phyloP scores from a whole-genome alignment of 2,888 invertebrate species.

The Geotrupes spiniger region DNA sequence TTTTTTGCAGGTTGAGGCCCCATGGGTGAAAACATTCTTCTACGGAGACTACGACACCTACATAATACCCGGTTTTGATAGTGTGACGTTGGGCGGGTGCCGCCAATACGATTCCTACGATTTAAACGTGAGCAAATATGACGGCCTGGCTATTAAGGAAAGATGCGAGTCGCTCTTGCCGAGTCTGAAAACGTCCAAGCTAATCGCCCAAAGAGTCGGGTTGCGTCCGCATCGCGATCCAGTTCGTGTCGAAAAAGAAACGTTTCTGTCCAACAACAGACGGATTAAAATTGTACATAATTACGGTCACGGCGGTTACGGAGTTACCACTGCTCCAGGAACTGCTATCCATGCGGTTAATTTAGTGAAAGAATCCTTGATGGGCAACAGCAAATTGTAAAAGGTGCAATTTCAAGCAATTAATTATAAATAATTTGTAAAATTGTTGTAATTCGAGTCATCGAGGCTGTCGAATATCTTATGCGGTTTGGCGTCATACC shows the following conservation, averaged over 20 bases:
- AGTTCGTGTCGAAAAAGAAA: constrained; percentile 70
- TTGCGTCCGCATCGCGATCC: constrained; percentile 77
- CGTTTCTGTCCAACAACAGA: constrained; percentile 44
- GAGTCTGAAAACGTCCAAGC: constrained; percentile 57
- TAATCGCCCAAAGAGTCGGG: constrained; percentile 69
- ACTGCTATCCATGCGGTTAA: constrained; percentile 75
- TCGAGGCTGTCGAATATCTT: too few species aligned
- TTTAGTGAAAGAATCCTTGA: constrained; percentile 59
- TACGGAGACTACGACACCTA: constrained; percentile 86
- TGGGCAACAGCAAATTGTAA: constrained; percentile 44
- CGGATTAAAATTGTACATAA: constrained; percentile 77
- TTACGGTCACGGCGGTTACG: constrained; percentile 94
- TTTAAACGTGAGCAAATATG: constrained; percentile 63
- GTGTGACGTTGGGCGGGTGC: constrained; percentile 81
- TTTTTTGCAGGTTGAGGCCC: constrained; percentile 65
- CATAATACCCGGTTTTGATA: constrained; percentile 72
- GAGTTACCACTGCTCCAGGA: constrained; percentile 86
- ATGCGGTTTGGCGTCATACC: too few species aligned
- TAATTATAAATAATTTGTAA: too few species aligned
- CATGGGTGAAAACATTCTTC: constrained; percentile 87
- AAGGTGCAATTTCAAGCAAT: too few species aligned
- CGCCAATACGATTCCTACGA: constrained; percentile 80
- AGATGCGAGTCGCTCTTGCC: constrained; percentile 77
- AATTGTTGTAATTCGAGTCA: too few species aligned
- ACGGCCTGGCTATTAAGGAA: constrained; percentile 73